These are phyloP conservation scores for Dolichotis patagonum DNA, from an alignment of 2,113 vertebrate genomes.

Conservation along the genomic window DNA sequence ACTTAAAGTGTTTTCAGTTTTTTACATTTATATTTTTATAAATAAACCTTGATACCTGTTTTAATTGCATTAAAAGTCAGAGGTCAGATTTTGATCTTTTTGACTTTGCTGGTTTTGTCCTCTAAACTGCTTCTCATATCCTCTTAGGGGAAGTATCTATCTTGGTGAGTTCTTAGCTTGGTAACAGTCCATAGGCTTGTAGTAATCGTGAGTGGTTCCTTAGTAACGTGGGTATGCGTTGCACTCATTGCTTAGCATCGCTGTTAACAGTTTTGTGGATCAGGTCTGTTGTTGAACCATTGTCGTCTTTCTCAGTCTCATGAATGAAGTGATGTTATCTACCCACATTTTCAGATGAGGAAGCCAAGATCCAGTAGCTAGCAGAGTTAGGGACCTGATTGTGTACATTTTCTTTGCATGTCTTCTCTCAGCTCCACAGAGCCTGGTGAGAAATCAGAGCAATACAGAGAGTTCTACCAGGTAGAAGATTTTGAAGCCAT, in stretches of 20 bases:
- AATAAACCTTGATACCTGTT: neutral
- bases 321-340: neutral
- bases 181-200: neutral
- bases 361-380: neutral
- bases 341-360: neutral
- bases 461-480: neutral
- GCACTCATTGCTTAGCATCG: accelerated
- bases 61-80: neutral
- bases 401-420: neutral
- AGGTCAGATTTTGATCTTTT: neutral
- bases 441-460: neutral
- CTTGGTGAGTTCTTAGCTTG: neutral
- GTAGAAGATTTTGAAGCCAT: neutral
- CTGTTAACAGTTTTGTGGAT: neutral
- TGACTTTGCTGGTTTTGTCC: neutral
- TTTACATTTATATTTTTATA: neutral
- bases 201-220: neutral
- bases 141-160: neutral
- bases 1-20: neutral
- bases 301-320: neutral
- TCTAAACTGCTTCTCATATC: neutral
- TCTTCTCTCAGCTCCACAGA: neutral
- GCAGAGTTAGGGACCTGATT: neutral
- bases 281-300: neutral
- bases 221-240: neutral